Evolutionary conservation across 2,888 invertebrate species (phyloP).

Genomic region (Penaeus monodon): DNA sequence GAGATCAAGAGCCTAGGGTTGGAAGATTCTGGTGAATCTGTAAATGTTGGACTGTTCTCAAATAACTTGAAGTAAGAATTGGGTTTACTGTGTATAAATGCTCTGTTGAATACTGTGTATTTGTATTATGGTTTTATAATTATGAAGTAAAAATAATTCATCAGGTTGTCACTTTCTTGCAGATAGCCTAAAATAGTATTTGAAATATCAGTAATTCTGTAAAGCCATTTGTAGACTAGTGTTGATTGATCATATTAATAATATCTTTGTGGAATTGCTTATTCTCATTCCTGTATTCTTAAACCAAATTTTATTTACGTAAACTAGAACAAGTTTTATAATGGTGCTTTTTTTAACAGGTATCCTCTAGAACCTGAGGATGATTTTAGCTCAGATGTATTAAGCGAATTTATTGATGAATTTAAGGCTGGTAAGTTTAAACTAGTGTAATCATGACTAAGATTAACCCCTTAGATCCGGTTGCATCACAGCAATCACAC

Average conservation of each 20-base stretch:
- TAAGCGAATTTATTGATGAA: conserved; percentile 72
- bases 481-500: too few relatives aligned
- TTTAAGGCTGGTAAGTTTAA: conserved; percentile 70
- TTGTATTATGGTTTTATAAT: neutral
- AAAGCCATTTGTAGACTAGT: too few relatives aligned
- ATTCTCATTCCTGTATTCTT: too few relatives aligned
- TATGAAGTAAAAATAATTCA: neutral
- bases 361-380: conserved; percentile 73
- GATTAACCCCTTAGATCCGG: too few relatives aligned
- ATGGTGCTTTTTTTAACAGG: conserved; percentile 68
- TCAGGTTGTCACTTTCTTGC: too few relatives aligned
- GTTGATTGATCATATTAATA: too few relatives aligned
- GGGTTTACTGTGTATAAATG: too few relatives aligned
- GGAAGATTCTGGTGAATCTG: conserved; percentile 72
- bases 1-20: conserved; percentile 71
- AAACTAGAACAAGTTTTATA: too few relatives aligned
- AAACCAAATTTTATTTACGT: too few relatives aligned
- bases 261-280: too few relatives aligned
- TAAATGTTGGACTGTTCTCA: conserved; percentile 71
- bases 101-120: too few relatives aligned
- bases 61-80: conserved; percentile 23
- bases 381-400: conserved; percentile 73
- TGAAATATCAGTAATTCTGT: neutral
- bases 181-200: neutral
- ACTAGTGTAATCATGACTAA: neutral